Conservation (phyloP, 2,888 invertebrate species). For the Frankliniella fusca region DNA sequence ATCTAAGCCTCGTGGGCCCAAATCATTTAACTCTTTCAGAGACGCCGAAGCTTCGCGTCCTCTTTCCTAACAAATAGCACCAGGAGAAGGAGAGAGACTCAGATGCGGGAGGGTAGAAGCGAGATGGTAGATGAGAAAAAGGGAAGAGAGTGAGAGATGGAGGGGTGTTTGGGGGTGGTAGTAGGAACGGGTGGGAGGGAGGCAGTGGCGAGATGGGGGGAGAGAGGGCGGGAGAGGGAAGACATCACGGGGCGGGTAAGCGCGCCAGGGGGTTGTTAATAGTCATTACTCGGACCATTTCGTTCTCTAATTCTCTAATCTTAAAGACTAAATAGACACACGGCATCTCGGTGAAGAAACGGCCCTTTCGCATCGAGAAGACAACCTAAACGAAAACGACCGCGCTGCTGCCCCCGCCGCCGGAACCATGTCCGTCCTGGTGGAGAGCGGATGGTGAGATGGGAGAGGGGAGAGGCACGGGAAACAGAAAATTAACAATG, state of each 20-base stretch:
- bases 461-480: no score
- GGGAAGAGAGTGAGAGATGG: neutral
- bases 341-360: neutral
- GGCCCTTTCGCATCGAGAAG: neutral
- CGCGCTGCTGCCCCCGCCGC: no score
- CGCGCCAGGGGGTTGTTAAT: neutral
- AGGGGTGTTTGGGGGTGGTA: neutral
- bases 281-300: constrained; percentile 7
- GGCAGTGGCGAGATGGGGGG: neutral
- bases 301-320: constrained; percentile 3
- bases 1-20: constrained; percentile 5
- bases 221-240: neutral
- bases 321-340: neutral
- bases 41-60: neutral
- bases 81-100: neutral
- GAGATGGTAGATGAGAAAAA: neutral
- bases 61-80: constrained; percentile 4
- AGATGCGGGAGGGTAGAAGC: neutral
- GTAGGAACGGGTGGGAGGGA: neutral
- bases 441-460: no score
- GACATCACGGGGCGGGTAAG: neutral
- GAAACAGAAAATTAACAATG: no score
- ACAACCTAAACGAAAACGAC: no score
- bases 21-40: constrained; percentile 6
- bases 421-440: no score